Evolutionary conservation across 1,140 invertebrate genomes (phyloP).

Genomic region (Leptoteleia sp.): DNA sequence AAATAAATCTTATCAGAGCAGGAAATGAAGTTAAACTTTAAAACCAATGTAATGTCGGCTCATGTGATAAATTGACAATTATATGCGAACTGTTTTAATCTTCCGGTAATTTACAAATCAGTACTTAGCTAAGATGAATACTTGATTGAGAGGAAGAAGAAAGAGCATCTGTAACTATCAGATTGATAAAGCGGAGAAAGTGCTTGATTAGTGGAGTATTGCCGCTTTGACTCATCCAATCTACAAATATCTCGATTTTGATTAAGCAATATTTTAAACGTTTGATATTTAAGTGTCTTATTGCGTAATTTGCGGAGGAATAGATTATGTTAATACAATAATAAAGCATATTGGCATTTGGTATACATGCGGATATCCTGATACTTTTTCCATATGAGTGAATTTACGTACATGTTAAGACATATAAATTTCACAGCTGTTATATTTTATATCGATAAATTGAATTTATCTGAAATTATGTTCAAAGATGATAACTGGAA

Average conservation of each 20-base stretch:
- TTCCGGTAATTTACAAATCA: constrained; percentile 17
- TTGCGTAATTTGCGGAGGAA: constrained; percentile 7
- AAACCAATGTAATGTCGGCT: not conserved
- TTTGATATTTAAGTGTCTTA: constrained; percentile 6
- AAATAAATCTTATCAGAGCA: not conserved
- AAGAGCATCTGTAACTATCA: constrained; percentile 6
- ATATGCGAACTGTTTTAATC: not conserved
- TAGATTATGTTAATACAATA: constrained; percentile 26
- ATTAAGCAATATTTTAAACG: constrained; percentile 11
- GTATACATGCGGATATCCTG: constrained; percentile 30
- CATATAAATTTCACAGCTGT: too few species aligned
- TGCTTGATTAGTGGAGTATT: constrained; percentile 7
- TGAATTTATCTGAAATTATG: too few species aligned
- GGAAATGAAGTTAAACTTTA: constrained; percentile 2
- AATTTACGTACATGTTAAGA: too few species aligned
- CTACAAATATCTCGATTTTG: constrained; percentile 7
- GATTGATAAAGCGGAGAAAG: constrained; percentile 24
- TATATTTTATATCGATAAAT: too few species aligned
- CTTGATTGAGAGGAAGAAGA: constrained; percentile 6
- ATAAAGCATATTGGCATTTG: constrained; percentile 10
- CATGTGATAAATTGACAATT: not conserved
- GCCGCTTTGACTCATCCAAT: not conserved
- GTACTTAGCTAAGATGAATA: constrained; percentile 1
- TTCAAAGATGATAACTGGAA: too few species aligned
- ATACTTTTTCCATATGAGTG: too few species aligned